Evolutionary conservation across 2,888 invertebrate species (phyloP), one percentile per base, ranked within the genome.

Genomic region (Autographa gamma): DNA sequence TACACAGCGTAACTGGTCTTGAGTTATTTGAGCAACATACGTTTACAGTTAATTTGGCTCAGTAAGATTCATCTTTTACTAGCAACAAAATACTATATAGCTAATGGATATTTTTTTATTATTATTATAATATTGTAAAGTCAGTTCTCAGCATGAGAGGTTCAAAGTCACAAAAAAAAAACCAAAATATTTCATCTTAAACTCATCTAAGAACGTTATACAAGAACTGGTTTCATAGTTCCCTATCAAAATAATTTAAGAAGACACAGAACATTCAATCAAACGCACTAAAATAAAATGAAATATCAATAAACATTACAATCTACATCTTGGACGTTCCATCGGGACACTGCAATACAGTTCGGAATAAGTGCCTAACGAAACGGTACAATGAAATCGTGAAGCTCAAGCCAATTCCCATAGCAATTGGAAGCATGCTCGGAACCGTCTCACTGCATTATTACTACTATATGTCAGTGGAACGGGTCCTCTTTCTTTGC

Each of bases 391-490:
- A 79, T 82, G 72, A 85, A 86, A 87, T 87, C 83, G 85, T 77
- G 82, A 79, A 79, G 80, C 74, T 75, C 74, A 65, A 75, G 74
- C 75, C 84, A 84, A 84, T 88, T 82, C 86, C 85, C 81, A 77
- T 77, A 83, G 81, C 83, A 84, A 86, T 85, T 76, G 82, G 71
- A n/a, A 67, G 68, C 79, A 71, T 73, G 79, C 76, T 81, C 83
- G 74, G 80, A 70, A 79, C 74, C 81, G 85, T 86, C 84, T 77
- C 73, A 69, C 68, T 77, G 79, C 81, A 86, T 88, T 86, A 88
- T 86, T 83, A 83, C 83, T 67, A 70, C 73, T 76, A 86, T 85
- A 84, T 70, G 84, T 82, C 82, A 75, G 77, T 38, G 66, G 71
- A 54, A 73, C 70, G 73, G 11, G 73, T 77, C 73, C 65, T 79